Base-by-base conservation (phyloP, 2,113 vertebrate genomes). In the Leucoraja erinaceus region DNA sequence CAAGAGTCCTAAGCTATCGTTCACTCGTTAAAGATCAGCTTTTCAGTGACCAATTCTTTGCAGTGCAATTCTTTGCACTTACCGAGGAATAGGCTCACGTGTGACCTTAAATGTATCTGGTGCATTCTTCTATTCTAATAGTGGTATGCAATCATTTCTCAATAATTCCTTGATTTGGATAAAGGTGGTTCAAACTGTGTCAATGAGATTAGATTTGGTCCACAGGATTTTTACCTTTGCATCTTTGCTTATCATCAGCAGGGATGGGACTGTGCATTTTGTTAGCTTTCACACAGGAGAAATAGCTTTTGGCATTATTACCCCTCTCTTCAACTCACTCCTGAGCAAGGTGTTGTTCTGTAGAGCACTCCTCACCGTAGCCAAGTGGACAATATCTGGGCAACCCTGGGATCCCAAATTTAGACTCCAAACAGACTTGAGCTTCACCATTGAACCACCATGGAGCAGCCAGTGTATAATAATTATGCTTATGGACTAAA, bases 81-180 rank as follows among this genome's bases (percentile, higher is more conserved):
- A 33, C 28, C 38, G 25, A 72, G 66, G 9, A 33, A 28, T 28
- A 28, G 18, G 38, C 38, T 70, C 68, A 70, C 38, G 16, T 54
- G 12, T 14, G 16, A 47, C 33, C 38, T 91, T 91, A 11, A 2
- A 38, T 70, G 7, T 38, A 68, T 72, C 88, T 91, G 8, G 68
- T 5, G 33, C 8, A 72, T 91, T 28, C 11, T 70, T 72, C 77
- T 79, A 38, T 79, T 47, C 90, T 54, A 25, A 91, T 91, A 91
- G 90, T 91, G 90, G 90, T 91, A 74, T 72, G 68, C 33, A 6
- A 72, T 72, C n/a, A 54, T 74, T 38, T 66, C 20, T 70, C 88
- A 90, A 38, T 38, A 70, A 47, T 54, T 68, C 33, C 68, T 25
- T 47, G 81, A n/a, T n/a, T 61, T 70, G 31, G 61, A n/a, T 72